These are phyloP conservation scores for Buphagus erythrorhynchus DNA, from an alignment of 2,797 vertebrate genomes.

Conservation along the genomic window DNA sequence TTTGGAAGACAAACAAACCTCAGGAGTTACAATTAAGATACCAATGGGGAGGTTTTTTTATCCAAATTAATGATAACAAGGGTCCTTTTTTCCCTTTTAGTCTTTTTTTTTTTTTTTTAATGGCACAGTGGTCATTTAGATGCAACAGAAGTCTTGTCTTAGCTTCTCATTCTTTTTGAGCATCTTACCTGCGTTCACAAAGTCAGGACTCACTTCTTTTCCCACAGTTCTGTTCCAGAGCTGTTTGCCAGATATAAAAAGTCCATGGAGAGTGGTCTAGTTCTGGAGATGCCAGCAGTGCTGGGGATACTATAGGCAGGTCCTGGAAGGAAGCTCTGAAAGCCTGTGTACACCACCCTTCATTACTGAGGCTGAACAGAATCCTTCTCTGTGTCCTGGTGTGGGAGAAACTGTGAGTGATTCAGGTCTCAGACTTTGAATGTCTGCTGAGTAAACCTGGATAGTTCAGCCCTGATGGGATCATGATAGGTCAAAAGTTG, in stretches of 20 bases:
- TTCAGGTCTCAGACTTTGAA: background rate
- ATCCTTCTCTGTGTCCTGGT: background rate
- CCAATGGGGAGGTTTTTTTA: background rate
- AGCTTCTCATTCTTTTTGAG: background rate
- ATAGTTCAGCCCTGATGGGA: background rate
- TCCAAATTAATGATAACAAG: background rate
- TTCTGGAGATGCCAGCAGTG: background rate
- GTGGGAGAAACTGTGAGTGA: background rate
- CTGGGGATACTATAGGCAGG: background rate
- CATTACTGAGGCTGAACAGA: background rate
- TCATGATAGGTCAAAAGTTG: background rate
- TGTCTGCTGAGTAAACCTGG: background rate
- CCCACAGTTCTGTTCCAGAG: background rate
- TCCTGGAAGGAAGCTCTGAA: background rate
- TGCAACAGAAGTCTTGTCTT: background rate
- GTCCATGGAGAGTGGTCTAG: background rate
- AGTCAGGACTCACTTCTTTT: background rate
- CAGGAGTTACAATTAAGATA: background rate
- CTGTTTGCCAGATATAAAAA: background rate
- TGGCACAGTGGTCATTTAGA: background rate
- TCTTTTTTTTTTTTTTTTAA: background rate
- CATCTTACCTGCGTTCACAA: background rate
- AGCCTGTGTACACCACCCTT: background rate
- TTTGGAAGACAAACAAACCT: background rate
- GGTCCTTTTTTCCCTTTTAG: fast-evolving